phyloP scores from a whole-genome alignment of 2,113 vertebrate genomes.

The Edolisoma coerulescens region DNA sequence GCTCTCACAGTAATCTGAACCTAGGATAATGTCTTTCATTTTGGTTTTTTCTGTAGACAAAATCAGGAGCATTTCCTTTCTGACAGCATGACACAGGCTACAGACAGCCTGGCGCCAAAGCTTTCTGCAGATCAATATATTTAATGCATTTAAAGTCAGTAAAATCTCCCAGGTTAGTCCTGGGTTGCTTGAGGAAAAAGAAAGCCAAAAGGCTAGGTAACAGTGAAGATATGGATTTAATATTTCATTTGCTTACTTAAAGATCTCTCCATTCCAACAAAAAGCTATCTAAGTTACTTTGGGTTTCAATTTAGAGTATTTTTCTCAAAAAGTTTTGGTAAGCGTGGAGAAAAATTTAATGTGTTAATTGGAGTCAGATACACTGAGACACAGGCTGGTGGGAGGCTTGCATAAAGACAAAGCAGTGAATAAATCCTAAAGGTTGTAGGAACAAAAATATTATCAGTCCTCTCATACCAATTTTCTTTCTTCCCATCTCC shows the following conservation, averaged over 20 bases:
- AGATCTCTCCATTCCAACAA: neutral
- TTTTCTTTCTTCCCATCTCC: neutral
- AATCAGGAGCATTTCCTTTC: slow-evolving; percentile 30
- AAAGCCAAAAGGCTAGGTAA: neutral
- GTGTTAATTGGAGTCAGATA: neutral
- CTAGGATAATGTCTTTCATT: neutral
- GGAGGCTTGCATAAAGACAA: neutral
- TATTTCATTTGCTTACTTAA: neutral
- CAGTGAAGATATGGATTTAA: neutral
- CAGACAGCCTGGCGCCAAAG: slow-evolving; percentile 57
- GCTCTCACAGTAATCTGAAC: slow-evolving; percentile 4
- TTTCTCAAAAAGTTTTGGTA: neutral
- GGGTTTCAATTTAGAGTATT: neutral
- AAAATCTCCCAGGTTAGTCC: neutral
- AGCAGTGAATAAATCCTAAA: neutral
- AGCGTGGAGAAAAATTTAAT: neutral
- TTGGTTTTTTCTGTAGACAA: neutral
- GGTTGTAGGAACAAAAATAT: neutral
- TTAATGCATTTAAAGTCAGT: slow-evolving; percentile 44
- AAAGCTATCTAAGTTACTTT: neutral
- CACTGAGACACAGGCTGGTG: neutral
- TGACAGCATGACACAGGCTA: slow-evolving; percentile 2
- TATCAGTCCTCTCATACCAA: neutral
- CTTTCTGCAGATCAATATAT: slow-evolving; percentile 59
- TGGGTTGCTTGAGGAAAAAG: neutral